Evolutionary conservation across 1,140 invertebrate genomes (phyloP).

Genomic region (Oscheius sp.): DNA sequence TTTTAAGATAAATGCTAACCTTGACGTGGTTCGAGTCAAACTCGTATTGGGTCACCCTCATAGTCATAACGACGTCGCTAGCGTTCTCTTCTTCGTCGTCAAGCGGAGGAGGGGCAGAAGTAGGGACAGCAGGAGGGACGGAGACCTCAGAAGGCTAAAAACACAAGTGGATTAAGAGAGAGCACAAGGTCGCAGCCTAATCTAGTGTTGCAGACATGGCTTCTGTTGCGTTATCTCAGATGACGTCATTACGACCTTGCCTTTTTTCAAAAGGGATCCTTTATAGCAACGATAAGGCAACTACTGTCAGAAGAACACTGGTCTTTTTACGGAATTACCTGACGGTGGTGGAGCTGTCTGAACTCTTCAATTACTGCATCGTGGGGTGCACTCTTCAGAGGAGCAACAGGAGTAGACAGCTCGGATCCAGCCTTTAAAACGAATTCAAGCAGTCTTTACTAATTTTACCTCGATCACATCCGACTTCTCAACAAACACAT

Average conservation of each 20-base stretch:
- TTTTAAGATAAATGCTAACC: too few species aligned
- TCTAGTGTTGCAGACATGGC: background rate
- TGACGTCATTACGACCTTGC: conserved; percentile 2
- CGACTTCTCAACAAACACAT: background rate
- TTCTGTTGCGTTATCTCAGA: background rate
- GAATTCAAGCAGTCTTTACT: background rate
- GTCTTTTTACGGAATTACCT: background rate
- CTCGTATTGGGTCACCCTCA: background rate
- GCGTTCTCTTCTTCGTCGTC: background rate
- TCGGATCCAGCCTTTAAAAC: background rate
- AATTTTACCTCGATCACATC: background rate
- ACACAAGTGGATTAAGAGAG: too few species aligned
- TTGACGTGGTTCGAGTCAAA: background rate
- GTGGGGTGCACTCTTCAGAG: conserved; percentile 4
- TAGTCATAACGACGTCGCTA: background rate
- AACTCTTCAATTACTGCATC: conserved; percentile 22
- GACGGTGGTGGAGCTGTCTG: conserved; percentile 5
- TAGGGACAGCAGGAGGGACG: background rate
- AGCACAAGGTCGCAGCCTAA: background rate
- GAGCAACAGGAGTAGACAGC: conserved; percentile 2
- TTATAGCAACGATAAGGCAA: background rate
- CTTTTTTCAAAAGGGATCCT: background rate
- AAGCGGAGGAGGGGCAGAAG: background rate
- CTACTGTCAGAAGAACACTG: conserved; percentile 8
- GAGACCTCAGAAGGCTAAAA: background rate